These are phyloP conservation scores for Plodia interpunctella DNA, from an alignment of 1,140 invertebrate genomes.

Conservation along the genomic window DNA sequence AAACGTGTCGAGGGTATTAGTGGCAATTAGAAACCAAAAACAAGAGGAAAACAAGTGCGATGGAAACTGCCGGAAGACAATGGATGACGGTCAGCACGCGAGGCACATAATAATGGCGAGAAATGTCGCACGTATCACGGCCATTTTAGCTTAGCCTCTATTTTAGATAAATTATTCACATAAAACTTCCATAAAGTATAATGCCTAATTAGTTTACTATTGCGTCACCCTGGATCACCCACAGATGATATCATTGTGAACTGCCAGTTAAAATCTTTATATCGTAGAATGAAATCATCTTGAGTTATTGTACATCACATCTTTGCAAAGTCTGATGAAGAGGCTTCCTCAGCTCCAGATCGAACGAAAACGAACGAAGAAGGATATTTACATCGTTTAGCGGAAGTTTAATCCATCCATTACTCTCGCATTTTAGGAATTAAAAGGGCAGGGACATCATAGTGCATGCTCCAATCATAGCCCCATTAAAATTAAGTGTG, in stretches of 20 bases:
- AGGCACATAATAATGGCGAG: conserved; percentile 37
- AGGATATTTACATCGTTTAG: no score
- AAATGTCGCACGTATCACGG: conserved; percentile 31
- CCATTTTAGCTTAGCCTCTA: background rate
- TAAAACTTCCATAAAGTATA: background rate
- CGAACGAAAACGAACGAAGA: no score
- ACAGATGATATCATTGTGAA: background rate
- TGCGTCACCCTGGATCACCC: conserved; percentile 1
- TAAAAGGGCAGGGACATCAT: no score
- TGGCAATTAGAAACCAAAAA: background rate
- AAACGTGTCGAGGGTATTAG: background rate
- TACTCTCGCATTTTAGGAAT: no score
- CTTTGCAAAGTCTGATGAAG: no score
- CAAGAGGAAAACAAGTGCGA: conserved; percentile 25
- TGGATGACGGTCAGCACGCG: conserved; percentile 27
- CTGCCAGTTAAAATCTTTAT: background rate
- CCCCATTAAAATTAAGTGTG: background rate
- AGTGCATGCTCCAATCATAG: background rate
- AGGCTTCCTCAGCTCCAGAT: no score
- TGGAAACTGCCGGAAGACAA: conserved; percentile 24
- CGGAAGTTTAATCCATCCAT: no score
- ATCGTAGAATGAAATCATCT: conserved; percentile 2
- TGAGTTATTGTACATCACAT: background rate
- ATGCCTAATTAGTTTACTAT: background rate
- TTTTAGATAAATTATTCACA: background rate